A percentile compares a stretch with the other conserved stretches of the same genome.
Conservation (phyloP, 2,888 invertebrate species). For the Allolobophora icterica region DNA sequence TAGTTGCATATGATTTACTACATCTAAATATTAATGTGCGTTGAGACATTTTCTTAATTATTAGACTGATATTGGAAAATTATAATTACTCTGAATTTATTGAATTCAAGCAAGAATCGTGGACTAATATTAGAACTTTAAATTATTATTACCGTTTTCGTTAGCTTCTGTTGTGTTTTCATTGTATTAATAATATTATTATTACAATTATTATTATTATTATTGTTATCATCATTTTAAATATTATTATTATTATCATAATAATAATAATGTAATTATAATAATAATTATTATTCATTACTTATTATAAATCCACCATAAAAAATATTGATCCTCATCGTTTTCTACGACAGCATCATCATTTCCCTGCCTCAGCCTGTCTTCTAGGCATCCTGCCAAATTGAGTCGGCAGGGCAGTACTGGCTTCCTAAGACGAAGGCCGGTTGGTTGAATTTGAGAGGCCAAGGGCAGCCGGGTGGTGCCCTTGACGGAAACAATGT, state of each 20-base stretch:
- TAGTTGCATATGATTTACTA: neutral
- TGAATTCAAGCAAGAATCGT: neutral
- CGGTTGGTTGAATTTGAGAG: neutral
- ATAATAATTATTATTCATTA: too few relatives aligned
- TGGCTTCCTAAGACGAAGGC: neutral
- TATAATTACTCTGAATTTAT: neutral
- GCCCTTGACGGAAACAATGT: neutral
- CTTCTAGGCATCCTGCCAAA: neutral
- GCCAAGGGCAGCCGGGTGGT: conserved; percentile 21
- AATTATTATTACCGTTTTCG: neutral
- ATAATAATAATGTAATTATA: neutral
- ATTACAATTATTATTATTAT: too few relatives aligned
- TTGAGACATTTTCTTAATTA: too few relatives aligned
- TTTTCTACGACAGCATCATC: neutral
- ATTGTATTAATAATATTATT: too few relatives aligned
- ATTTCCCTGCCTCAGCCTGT: neutral
- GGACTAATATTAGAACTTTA: neutral
- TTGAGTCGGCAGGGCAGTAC: neutral
- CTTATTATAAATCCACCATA: neutral
- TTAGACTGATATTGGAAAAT: too few relatives aligned
- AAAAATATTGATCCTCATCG: neutral
- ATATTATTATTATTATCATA: neutral
- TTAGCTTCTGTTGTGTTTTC: too few relatives aligned
- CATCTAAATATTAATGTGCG: neutral
- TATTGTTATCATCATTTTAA: neutral